Evolutionary conservation across 2,888 invertebrate genomes (phyloP).

Genomic region (Ommatoiulus sabulosus): DNA sequence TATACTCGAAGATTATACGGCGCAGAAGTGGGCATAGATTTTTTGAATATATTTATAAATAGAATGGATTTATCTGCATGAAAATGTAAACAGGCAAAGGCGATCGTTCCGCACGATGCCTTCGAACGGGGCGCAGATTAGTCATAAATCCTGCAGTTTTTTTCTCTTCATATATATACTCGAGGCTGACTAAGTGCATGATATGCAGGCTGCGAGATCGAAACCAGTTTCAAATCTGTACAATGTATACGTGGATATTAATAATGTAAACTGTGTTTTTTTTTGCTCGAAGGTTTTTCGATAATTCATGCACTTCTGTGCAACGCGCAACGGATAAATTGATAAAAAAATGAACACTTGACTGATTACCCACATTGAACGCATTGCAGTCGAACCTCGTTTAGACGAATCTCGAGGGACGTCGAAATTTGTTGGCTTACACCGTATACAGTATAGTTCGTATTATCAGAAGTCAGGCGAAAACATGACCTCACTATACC

Average conservation of each 20-base stretch:
- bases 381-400: too few species aligned
- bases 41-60: slow-evolving; percentile 3
- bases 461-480: too few species aligned
- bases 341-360: background rate
- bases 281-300: slow-evolving; percentile 16
- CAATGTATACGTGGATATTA: background rate
- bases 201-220: background rate
- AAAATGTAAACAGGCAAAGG: background rate
- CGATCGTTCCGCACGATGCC: background rate
- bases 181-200: background rate
- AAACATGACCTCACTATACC: too few species aligned
- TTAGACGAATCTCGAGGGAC: too few species aligned
- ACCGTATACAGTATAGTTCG: too few species aligned
- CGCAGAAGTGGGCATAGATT: background rate
- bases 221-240: slow-evolving; percentile 23
- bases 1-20: background rate
- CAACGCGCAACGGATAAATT: background rate
- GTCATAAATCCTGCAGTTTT: slow-evolving; percentile 22
- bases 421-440: too few species aligned
- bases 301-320: background rate
- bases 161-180: too few species aligned
- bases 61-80: background rate
- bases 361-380: background rate
- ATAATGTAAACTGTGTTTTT: background rate
- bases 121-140: background rate